Percentiles rank a stretch among this genome's conserved stretches.
These are phyloP conservation scores for Rhodinocichla rosea DNA, from an alignment of 2,113 vertebrate genomes.

Conservation along the genomic window DNA sequence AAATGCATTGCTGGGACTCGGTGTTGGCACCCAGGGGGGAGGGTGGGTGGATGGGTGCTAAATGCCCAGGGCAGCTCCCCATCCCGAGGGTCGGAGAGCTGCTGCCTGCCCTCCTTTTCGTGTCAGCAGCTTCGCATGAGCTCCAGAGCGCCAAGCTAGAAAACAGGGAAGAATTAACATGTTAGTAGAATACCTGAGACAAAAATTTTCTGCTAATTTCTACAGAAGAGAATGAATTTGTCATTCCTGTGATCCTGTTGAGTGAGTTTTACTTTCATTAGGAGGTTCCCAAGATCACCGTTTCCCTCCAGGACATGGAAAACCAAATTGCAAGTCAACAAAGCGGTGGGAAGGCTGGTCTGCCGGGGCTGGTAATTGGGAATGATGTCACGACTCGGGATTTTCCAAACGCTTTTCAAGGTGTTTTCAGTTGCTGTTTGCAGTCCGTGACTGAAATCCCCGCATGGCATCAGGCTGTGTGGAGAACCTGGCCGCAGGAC, in stretches of 20 bases:
- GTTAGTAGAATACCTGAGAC: not conserved
- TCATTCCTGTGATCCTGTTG: not conserved
- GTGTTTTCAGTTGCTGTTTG: not conserved
- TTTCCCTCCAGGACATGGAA: not conserved
- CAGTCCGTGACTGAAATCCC: not conserved
- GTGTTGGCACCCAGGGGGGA: not conserved
- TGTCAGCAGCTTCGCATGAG: not conserved
- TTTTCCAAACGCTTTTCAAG: not conserved
- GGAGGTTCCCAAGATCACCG: not conserved
- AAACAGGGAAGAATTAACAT: not conserved
- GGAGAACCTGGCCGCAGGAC: not conserved
- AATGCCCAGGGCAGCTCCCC: not conserved
- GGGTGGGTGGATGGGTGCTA: not conserved
- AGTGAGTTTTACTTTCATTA: not conserved
- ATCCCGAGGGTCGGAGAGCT: too few relatives aligned
- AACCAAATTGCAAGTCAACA: not conserved
- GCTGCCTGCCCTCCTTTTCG: not conserved
- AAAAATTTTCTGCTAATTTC: not conserved
- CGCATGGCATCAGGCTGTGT: fast-evolving
- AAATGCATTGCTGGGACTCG: not conserved
- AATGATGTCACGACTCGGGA: not conserved
- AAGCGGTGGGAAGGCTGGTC: not conserved
- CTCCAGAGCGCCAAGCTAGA: not conserved
- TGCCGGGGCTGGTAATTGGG: not conserved
- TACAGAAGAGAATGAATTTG: not conserved